Evolutionary conservation across 2,113 vertebrate species (phyloP).

Genomic region (Atlantisia rogersi): DNA sequence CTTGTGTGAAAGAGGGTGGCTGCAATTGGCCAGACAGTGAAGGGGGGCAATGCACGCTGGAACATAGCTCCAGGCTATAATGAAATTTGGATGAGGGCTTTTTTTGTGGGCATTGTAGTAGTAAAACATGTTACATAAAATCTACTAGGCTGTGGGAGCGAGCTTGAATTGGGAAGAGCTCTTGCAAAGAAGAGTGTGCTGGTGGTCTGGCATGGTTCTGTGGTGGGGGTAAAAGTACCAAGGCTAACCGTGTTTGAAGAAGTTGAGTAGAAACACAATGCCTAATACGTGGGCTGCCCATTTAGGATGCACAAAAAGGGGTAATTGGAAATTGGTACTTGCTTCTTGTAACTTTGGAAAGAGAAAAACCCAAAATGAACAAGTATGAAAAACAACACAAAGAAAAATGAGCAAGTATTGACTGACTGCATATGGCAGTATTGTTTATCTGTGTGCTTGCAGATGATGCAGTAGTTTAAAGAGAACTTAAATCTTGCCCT

Average conservation of each 20-base stretch:
- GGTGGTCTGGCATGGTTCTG: constrained; percentile 25
- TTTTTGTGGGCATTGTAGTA: neutral
- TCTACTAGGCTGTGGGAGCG: neutral
- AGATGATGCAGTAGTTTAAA: neutral
- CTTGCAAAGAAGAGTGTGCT: neutral
- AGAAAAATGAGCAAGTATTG: neutral
- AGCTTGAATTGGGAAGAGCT: neutral
- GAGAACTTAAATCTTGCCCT: neutral
- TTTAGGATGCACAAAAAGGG: neutral
- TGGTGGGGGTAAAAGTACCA: neutral
- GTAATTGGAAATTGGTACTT: neutral
- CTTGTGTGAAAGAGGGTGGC: neutral
- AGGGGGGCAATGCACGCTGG: neutral
- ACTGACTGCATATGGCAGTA: neutral
- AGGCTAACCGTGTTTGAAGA: neutral
- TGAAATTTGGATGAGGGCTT: neutral
- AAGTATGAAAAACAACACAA: neutral
- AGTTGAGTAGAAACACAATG: neutral
- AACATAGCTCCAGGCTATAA: neutral
- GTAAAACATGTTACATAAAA: constrained; percentile 12
- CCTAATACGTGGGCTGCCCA: neutral
- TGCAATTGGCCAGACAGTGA: neutral
- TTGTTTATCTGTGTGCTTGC: neutral
- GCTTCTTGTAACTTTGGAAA: neutral
- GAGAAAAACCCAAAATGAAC: neutral